Percentiles rank a stretch among this genome's conserved stretches.
These are phyloP conservation scores for Chiridota heheva DNA, from an alignment of 35 echinoderm and acorn worm genomes.

Conservation along the genomic window DNA sequence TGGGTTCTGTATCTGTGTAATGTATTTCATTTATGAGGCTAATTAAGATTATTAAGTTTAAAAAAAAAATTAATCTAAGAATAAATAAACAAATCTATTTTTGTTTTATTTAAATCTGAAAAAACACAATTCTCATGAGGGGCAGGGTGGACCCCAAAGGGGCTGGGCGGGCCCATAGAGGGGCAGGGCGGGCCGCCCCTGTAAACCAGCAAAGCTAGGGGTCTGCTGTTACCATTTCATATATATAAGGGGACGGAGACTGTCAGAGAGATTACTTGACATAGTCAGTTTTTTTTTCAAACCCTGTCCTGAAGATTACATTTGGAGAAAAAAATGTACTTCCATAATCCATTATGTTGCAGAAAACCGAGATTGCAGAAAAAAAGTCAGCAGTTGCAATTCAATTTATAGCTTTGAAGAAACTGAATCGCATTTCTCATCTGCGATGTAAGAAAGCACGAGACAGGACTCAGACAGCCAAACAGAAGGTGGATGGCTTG, in stretches of 20 bases:
- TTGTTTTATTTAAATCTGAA: too few relatives aligned
- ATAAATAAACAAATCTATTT: too few relatives aligned
- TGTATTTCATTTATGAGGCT: too few relatives aligned
- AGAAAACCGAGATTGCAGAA: conserved; percentile 56
- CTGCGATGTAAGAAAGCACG: conserved; percentile 87
- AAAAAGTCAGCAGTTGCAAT: conserved; percentile 70
- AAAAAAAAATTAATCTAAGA: too few relatives aligned
- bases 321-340: not conserved
- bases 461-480: conserved; percentile 75
- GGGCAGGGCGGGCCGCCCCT: not conserved
- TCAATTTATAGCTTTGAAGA: conserved; percentile 89
- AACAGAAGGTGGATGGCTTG: conserved; percentile 86
- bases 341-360: not conserved
- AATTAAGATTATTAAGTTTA: too few relatives aligned
- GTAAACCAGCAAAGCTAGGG: not conserved
- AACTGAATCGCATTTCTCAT: conserved; percentile 87
- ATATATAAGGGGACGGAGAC: too few relatives aligned
- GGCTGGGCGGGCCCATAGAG: too few relatives aligned
- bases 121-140: too few relatives aligned
- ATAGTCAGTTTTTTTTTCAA: not conserved
- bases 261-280: too few relatives aligned
- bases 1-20: too few relatives aligned
- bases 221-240: not conserved
- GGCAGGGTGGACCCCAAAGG: too few relatives aligned
- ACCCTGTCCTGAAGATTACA: not conserved